Base-by-base conservation (phyloP, 2,797 vertebrate species). In the Rhinichthys osculus region DNA sequence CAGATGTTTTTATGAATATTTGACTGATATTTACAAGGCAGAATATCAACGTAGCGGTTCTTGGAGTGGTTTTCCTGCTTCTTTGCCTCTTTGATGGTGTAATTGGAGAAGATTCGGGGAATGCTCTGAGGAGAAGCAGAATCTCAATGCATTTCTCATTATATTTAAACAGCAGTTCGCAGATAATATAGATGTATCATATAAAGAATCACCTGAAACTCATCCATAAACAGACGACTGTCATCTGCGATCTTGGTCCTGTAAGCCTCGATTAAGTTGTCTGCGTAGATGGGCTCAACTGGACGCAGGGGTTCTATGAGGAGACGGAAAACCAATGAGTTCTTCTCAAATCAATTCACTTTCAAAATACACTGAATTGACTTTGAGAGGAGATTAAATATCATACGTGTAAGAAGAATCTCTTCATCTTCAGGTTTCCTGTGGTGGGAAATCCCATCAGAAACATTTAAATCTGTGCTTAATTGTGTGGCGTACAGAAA, bases 21-120 rank as follows among this genome's bases (percentile, higher is more conserved):
- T 38, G 1, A 40, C 9, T 2, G 64, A 42, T 86, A 96, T 97
- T 97, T 90, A 99, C 98, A 99, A 35, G 98, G 98, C 77, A 99
- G 95, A 87, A 99, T 99, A 92, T 99, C 98, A 40, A 98, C 95
- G 1, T 99, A 99, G 62, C 98, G 97, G 88, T 99, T 99, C 95
- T 99, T 99, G 62, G 93, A 88, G 87, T 93, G 92, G 74, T 99
- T 99, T 88, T 89, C 94, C 40, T 82, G 0, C 86, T 96, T 98
- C 79, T 97, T 97, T 42, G 98, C 98, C 72, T 99, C 98, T 93
- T 96, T 98, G 91, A 97, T 94, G 0, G 94, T 4, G 91, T 95
- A 96, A 90, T 97, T 95, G 27, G 94, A 96, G 91, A 98, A 99
- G 86, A 99, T 95, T 38, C 97, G 96, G 7, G 98, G 98, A 85